These are phyloP conservation scores for Zosterops lateralis DNA, from an alignment of 2,113 vertebrate genomes.

Conservation along the genomic window DNA sequence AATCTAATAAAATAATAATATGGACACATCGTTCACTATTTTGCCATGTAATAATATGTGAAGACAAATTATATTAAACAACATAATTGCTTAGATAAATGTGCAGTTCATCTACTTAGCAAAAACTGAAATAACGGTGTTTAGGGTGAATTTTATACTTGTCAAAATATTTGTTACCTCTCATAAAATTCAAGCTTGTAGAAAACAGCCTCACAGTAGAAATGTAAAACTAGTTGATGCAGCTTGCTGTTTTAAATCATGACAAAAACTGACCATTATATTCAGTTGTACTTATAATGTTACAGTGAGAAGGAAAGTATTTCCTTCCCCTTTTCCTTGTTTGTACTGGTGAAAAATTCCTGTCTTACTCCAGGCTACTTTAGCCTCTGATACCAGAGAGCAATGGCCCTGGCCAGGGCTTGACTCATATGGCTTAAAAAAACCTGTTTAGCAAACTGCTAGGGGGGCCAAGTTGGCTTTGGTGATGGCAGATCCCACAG, in stretches of 20 bases:
- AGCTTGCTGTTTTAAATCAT: not conserved
- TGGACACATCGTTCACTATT: slow-evolving; percentile 34
- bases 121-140: not conserved
- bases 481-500: not conserved
- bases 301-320: not conserved
- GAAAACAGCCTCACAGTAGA: not conserved
- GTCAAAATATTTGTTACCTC: not conserved
- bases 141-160: not conserved
- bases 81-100: slow-evolving; percentile 49
- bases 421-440: not conserved
- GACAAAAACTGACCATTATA: not conserved
- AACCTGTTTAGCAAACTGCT: not conserved
- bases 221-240: not conserved
- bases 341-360: not conserved
- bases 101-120: not conserved
- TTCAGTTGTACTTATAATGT: not conserved
- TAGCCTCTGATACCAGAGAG: not conserved
- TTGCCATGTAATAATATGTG: slow-evolving; percentile 8
- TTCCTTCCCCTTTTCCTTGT: not conserved
- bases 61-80: slow-evolving; percentile 58
- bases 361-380: not conserved
- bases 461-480: not conserved
- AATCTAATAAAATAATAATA: slow-evolving; percentile 46
- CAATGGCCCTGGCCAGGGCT: not conserved
- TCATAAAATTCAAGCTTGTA: not conserved